phyloP scores from a whole-genome alignment of 2,113 vertebrate species.

The Amia ocellicauda region DNA sequence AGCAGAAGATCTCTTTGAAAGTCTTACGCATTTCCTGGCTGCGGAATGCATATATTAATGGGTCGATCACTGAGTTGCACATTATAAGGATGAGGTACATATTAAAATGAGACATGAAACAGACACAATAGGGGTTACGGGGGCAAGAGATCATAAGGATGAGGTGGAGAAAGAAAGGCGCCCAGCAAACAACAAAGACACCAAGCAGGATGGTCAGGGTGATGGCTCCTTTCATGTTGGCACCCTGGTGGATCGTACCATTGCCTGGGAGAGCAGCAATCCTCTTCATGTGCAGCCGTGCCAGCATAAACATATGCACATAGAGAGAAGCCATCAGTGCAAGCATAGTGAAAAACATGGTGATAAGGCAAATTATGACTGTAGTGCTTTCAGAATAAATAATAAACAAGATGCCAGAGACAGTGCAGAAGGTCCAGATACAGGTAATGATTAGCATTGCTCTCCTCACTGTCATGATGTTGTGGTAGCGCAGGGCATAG shows the following conservation, averaged over 20 bases:
- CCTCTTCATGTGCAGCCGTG: slow-evolving; percentile 84
- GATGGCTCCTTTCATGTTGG: slow-evolving; percentile 92
- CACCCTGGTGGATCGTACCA: slow-evolving; percentile 74
- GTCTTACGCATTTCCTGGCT: slow-evolving; percentile 93
- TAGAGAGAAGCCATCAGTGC: slow-evolving; percentile 92
- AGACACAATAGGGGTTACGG: slow-evolving; percentile 88
- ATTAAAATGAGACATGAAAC: slow-evolving; percentile 97
- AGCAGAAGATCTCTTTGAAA: slow-evolving; percentile 91
- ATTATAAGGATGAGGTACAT: slow-evolving; percentile 95
- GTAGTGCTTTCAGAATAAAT: slow-evolving; percentile 85
- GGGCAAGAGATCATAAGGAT: slow-evolving; percentile 92
- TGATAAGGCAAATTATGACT: slow-evolving; percentile 87
- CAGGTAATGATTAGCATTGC: slow-evolving; percentile 72
- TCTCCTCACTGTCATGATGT: slow-evolving; percentile 80
- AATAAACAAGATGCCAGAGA: slow-evolving; percentile 84
- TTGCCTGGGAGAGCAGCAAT: slow-evolving; percentile 82
- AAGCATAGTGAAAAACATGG: slow-evolving; percentile 92
- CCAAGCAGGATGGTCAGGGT: slow-evolving; percentile 91
- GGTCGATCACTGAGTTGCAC: slow-evolving; percentile 93
- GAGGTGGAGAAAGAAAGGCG: slow-evolving; percentile 89
- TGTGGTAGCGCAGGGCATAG: slow-evolving; percentile 90
- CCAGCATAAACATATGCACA: slow-evolving; percentile 94
- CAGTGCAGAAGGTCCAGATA: slow-evolving; percentile 83
- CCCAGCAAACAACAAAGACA: slow-evolving; percentile 94
- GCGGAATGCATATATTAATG: slow-evolving; percentile 91